Evolutionary conservation across 1,140 invertebrate genomes (phyloP).

Genomic region (Hycleus cichorii): DNA sequence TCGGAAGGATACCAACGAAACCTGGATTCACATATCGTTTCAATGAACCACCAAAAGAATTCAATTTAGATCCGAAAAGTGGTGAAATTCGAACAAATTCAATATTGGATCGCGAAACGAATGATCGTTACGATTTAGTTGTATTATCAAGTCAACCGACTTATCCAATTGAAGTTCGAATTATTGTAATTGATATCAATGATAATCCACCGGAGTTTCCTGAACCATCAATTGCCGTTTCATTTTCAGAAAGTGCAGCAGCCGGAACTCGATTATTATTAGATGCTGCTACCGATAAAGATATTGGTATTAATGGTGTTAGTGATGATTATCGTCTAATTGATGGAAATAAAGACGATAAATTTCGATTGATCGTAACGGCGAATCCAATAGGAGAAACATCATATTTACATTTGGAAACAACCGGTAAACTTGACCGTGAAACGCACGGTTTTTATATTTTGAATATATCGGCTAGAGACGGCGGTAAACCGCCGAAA

Average conservation of each 20-base stretch:
- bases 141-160: conserved; percentile 86
- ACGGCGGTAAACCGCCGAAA: conserved; percentile 72
- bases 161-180: conserved; percentile 86
- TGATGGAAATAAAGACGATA: conserved; percentile 76
- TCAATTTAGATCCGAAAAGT: conserved; percentile 67
- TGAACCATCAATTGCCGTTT: conserved; percentile 74
- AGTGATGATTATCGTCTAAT: conserved; percentile 82
- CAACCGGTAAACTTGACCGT: conserved; percentile 80
- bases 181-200: conserved; percentile 79
- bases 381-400: conserved; percentile 82
- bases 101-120: conserved; percentile 73
- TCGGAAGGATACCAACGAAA: conserved; percentile 79
- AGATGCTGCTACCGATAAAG: conserved; percentile 80
- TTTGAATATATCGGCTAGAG: conserved; percentile 82
- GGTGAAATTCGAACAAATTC: conserved; percentile 77
- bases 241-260: conserved; percentile 86
- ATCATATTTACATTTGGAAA: conserved; percentile 84
- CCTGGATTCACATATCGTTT: conserved; percentile 84
- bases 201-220: conserved; percentile 87
- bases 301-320: conserved; percentile 79
- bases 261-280: conserved; percentile 76
- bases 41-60: conserved; percentile 81
- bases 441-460: conserved; percentile 76
- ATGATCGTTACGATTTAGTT: conserved; percentile 80
- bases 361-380: conserved; percentile 79